These are phyloP conservation scores for Bergia puertoricense DNA, from an alignment of 92 coral and sea anemone genomes.

Conservation along the genomic window DNA sequence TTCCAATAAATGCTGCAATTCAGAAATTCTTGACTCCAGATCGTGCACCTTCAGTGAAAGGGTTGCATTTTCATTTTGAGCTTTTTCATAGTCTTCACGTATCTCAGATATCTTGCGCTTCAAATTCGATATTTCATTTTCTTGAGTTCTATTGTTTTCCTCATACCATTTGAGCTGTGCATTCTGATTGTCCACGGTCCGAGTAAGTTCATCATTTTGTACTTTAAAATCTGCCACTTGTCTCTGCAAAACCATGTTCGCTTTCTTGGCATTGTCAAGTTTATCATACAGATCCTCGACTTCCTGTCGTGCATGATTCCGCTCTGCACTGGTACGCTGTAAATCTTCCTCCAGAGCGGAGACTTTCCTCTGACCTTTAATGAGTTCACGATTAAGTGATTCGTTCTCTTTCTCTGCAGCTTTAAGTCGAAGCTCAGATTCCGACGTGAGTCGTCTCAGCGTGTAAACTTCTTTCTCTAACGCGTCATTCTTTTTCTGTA, in stretches of 20 bases:
- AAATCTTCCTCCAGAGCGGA: conserved; percentile 79
- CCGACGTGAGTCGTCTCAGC: conserved; percentile 74
- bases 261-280: conserved; percentile 81
- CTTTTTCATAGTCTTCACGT: conserved; percentile 85
- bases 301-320: conserved; percentile 70
- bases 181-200: conserved; percentile 73
- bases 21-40: conserved; percentile 76
- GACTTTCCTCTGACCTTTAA: conserved; percentile 85
- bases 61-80: conserved; percentile 74
- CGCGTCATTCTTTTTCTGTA: conserved; percentile 78
- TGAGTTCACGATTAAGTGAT: conserved; percentile 90
- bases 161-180: conserved; percentile 94
- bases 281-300: conserved; percentile 71
- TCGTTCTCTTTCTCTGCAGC: conserved; percentile 91
- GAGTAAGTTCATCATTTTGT: conserved; percentile 71
- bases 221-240: conserved; percentile 73
- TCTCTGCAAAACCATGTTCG: conserved; percentile 69
- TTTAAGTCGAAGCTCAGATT: conserved; percentile 71
- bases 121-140: conserved; percentile 79
- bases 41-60: conserved; percentile 81
- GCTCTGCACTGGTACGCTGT: conserved; percentile 83
- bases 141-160: conserved; percentile 69
- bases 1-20: conserved; percentile 77
- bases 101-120: conserved; percentile 71
- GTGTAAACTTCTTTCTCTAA: conserved; percentile 78